Percentiles rank a stretch among this genome's conserved stretches.
Evolutionary conservation across 2,113 vertebrate genomes (phyloP).

Genomic region (Thunnus thynnus): DNA sequence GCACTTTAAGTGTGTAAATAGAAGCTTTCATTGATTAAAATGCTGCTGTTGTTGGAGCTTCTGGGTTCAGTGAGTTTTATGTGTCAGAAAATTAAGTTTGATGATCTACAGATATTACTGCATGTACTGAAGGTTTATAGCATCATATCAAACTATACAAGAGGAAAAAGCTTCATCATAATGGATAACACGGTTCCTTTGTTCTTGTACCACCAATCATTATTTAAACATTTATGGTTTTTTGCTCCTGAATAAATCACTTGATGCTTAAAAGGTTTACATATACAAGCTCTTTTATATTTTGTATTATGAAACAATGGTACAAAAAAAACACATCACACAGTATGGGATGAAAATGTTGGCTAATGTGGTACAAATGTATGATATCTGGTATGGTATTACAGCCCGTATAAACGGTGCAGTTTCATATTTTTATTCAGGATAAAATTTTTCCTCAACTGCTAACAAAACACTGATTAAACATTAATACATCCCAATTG

Average conservation of each 20-base stretch:
- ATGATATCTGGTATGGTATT: neutral
- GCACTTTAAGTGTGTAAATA: conserved; percentile 56
- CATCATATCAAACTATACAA: conserved; percentile 11
- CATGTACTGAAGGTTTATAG: conserved; percentile 9
- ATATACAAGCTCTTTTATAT: conserved; percentile 46
- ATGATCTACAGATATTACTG: conserved; percentile 6
- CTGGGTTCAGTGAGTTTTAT: conserved; percentile 17
- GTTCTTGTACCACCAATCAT: conserved; percentile 22
- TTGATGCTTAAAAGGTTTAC: conserved; percentile 17
- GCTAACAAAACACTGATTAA: neutral
- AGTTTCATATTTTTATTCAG: neutral
- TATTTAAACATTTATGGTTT: conserved; percentile 14
- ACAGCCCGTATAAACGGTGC: conserved; percentile 1
- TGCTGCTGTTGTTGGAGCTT: conserved; percentile 24
- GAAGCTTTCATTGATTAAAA: conserved; percentile 52
- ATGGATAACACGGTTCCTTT: neutral
- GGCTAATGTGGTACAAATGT: conserved; percentile 46
- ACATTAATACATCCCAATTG: conserved; percentile 1
- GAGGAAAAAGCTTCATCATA: neutral
- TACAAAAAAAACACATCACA: conserved; percentile 44
- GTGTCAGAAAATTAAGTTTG: neutral
- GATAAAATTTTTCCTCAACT: neutral
- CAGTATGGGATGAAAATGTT: neutral
- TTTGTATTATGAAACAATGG: conserved; percentile 26
- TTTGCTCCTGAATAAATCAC: conserved; percentile 43